Evolutionary conservation across 2,888 invertebrate species (phyloP).

Genomic region (Caenorhabditis japonica): DNA sequence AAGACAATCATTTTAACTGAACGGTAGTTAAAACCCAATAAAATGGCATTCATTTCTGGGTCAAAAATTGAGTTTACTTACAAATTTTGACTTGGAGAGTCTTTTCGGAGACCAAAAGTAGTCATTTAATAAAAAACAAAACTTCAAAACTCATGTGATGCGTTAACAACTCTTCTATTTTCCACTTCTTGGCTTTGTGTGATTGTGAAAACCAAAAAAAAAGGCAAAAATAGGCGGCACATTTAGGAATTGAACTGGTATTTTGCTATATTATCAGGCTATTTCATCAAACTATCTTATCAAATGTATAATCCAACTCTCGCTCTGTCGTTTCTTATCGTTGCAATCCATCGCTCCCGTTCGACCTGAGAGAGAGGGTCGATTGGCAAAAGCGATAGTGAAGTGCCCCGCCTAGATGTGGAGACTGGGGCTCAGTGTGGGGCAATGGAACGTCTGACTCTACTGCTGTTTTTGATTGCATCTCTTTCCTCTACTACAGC

Average conservation of each 20-base stretch:
- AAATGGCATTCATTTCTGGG: too few species aligned
- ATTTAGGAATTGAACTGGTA: slow-evolving; percentile 43
- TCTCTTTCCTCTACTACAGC: slow-evolving; percentile 20
- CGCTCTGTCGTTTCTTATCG: slow-evolving; percentile 30
- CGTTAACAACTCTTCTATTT: slow-evolving; percentile 43
- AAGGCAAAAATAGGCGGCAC: slow-evolving; percentile 34
- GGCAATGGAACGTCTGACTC: slow-evolving; percentile 17
- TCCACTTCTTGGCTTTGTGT: slow-evolving; percentile 47
- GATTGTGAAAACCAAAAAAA: slow-evolving; percentile 55
- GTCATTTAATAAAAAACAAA: slow-evolving; percentile 45
- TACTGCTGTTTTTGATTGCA: slow-evolving; percentile 23
- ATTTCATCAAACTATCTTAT: too few species aligned
- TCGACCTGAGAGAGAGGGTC: slow-evolving; percentile 18
- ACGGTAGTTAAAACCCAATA: too few species aligned
- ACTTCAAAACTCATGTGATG: slow-evolving; percentile 44
- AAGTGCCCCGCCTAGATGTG: slow-evolving; percentile 28
- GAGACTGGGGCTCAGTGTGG: slow-evolving; percentile 13
- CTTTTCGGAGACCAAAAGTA: slow-evolving; percentile 49
- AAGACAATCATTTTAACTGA: too few species aligned
- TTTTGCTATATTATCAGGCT: too few species aligned
- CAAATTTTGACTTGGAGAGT: too few species aligned
- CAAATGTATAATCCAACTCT: too few species aligned
- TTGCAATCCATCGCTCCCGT: slow-evolving; percentile 22
- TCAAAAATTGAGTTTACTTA: too few species aligned
- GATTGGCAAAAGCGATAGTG: slow-evolving; percentile 15